Base-by-base conservation (phyloP, 2,797 vertebrate genomes). In the Catostomus latipinnis region DNA sequence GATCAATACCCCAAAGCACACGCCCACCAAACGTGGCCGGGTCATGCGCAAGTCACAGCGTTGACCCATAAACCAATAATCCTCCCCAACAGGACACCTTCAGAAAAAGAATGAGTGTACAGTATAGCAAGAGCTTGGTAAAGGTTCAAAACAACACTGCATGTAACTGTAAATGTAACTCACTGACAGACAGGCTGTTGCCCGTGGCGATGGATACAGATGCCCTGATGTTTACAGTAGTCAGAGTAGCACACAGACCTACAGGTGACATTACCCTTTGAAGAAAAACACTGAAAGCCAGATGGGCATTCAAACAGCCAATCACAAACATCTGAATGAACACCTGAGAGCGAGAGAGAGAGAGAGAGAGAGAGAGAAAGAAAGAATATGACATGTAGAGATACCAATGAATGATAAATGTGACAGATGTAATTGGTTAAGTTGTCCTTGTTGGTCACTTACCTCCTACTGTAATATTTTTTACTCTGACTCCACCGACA, bases 161-260 rank as follows among this genome's bases (percentile, higher is more conserved):
- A 46, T 43, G 58, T 34, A 58, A 14, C 6, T 46, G 18, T 34
- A 6, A 10, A 2, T 56, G 11, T 11, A 63, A 88, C 91, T 91
- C 88, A 97, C 96, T 87, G 94, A 90, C 96, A 97, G 18, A 94
- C 85, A 0, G 96, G 96, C 18, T 76, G 90, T 0, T 90, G 92
- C 2, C 76, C 91, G 0, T 72, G 89, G 8, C 80, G 89, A 81
- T 97, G 96, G 0, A 94, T 94, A 80, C 96, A 97, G 91, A 97
- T 94, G 83, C 96, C 96, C 0, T 94, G 93, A 88, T 97, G 94
- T 82, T 93, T 94, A 88, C 96, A 97, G 91, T 93, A 92, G 85
- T 87, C 87, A 0, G 85, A 90, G 89, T 92, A 94, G 85, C 96
- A 97, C 3, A 93, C 81, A 0, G 96, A 97, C 16, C 92, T 93